Conservation (phyloP, 2,888 invertebrate genomes). For the Bursaphelenchus okinawaensis region DNA sequence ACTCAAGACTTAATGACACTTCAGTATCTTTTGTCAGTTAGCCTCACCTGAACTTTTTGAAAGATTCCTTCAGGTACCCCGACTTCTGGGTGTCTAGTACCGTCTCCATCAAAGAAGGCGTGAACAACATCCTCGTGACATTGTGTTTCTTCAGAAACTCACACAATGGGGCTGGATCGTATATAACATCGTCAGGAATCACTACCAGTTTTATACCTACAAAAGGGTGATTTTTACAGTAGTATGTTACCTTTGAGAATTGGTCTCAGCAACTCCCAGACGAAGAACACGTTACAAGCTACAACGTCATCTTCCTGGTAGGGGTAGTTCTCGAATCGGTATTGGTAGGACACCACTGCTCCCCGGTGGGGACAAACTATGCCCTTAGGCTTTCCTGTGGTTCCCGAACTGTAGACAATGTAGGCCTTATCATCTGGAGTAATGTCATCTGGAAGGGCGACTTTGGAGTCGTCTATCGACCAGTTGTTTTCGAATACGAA, state of each 20-base stretch:
- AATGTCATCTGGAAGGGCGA: slow-evolving; percentile 16
- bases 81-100: slow-evolving; percentile 51
- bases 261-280: slow-evolving; percentile 61
- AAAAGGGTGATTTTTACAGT: slow-evolving; percentile 4
- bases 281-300: slow-evolving; percentile 61
- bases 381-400: slow-evolving; percentile 61
- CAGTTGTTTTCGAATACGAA: slow-evolving; percentile 27
- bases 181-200: slow-evolving; percentile 59
- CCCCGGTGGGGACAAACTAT: slow-evolving; percentile 56
- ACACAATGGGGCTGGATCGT: slow-evolving; percentile 58
- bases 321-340: slow-evolving; percentile 58
- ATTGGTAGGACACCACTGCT: slow-evolving; percentile 60
- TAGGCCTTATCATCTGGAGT: slow-evolving; percentile 58
- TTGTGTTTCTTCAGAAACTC: slow-evolving; percentile 53
- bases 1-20: no score
- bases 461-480: background rate
- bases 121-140: slow-evolving; percentile 60
- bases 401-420: slow-evolving; percentile 60
- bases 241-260: slow-evolving; percentile 55
- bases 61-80: slow-evolving; percentile 17
- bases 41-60: slow-evolving; percentile 21
- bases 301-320: slow-evolving; percentile 58
- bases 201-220: slow-evolving; percentile 58
- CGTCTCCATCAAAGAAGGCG: slow-evolving; percentile 59
- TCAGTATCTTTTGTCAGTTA: no score